Conservation (phyloP, 1,140 invertebrate species). For the Anastrepha ludens region DNA sequence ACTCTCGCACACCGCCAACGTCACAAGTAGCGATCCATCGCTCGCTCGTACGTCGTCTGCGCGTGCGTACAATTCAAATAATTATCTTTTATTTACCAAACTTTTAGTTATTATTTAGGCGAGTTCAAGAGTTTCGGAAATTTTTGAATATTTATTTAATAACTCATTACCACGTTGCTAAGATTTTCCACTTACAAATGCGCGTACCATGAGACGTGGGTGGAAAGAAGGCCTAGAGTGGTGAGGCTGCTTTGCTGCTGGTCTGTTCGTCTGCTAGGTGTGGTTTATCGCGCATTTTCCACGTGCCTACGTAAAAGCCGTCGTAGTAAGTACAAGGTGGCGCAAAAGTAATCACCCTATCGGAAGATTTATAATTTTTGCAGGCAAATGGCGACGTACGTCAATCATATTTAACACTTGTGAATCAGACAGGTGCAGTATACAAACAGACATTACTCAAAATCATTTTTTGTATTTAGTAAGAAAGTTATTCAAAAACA, state of each 20-base stretch:
- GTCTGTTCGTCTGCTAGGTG: background rate
- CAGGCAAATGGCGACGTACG: too few relatives aligned
- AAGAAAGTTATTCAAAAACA: too few relatives aligned
- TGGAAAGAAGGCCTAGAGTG: background rate
- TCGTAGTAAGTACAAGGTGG: too few relatives aligned
- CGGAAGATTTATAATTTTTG: too few relatives aligned
- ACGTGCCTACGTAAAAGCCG: too few relatives aligned
- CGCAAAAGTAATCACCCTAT: too few relatives aligned
- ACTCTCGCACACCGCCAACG: background rate
- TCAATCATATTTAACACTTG: too few relatives aligned
- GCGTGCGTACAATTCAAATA: conserved; percentile 7
- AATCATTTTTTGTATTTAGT: too few relatives aligned
- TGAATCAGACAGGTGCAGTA: too few relatives aligned
- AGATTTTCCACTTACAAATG: background rate
- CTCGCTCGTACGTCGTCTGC: conserved; percentile 9
- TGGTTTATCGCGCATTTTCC: background rate
- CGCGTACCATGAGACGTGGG: background rate
- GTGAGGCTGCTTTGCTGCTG: background rate
- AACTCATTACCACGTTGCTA: conserved; percentile 5
- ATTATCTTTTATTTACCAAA: background rate
- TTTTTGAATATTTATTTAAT: conserved; percentile 45
- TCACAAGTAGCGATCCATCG: background rate
- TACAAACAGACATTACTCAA: too few relatives aligned
- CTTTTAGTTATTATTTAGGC: background rate
- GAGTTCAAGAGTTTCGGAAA: background rate